Base-by-base conservation (phyloP, 2,888 invertebrate genomes). In the Philereme vetulata region DNA sequence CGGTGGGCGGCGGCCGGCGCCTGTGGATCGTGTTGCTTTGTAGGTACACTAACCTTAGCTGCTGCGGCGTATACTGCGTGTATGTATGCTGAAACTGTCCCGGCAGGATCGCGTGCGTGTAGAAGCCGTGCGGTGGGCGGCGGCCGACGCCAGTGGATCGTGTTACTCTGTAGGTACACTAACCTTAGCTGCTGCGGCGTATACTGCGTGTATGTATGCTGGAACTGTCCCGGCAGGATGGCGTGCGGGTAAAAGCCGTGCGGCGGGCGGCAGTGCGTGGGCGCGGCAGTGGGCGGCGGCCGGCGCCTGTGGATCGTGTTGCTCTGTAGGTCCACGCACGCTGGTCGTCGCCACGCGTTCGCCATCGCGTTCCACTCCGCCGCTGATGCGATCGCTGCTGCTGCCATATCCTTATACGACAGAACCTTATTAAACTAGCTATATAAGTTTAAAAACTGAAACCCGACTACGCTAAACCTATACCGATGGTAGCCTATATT, bases 11-110 rank as follows among this genome's bases (percentile, higher is more conserved):
- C n/a, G 74, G 34, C 43, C 83, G 80, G 1, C 83, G 83, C 35
- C 95, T 95, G 82, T 97, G 97, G 66, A 98, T 94, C 0, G 96
- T 96, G 72, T 96, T 95, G 48, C 97, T 97, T 92, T 99, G 99
- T n/a, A n/a, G n/a, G n/a, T n/a, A n/a, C n/a, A n/a, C n/a, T n/a
- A n/a, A n/a, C n/a, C n/a, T n/a, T n/a, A 99, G 92, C 86, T 99
- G 98, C 9, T 95, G 94, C 5, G 97, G 93, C 2, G 96, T 95
- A 83, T 97, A 98, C 60, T 85, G 74, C 76, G 95, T 95, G 87
- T 96, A 98, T 80, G 94, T 94, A 85, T 98, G 97, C 71, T 97
- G 96, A 90, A 95, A 99, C 91, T 99, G 99, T n/a, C 99, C 99
- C 42, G 98, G 98, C 73, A 99, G 95, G 66, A 99, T 92, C 47